Conservation (phyloP, 2,888 invertebrate genomes). For the Alviniconcha strummeri region DNA sequence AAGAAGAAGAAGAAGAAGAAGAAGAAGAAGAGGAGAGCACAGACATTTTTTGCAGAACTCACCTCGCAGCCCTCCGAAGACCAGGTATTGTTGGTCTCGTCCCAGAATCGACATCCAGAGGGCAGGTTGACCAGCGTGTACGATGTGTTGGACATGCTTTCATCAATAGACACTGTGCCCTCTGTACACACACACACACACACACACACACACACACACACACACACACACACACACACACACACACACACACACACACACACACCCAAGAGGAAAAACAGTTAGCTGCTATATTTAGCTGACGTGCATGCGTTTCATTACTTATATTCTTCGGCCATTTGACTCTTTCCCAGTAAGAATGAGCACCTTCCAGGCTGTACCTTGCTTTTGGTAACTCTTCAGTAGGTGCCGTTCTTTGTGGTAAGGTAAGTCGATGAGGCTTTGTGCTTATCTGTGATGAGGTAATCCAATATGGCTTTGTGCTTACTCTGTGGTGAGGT, state of each 20-base stretch:
- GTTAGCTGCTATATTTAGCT: too few species aligned
- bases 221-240: background rate
- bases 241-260: background rate
- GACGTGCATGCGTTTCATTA: too few species aligned
- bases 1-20: too few species aligned
- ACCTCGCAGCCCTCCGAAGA: conserved; percentile 65
- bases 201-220: background rate
- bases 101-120: conserved; percentile 69
- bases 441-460: too few species aligned
- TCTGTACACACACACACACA: conserved; percentile 38
- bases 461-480: too few species aligned
- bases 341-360: too few species aligned
- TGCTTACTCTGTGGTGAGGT: too few species aligned
- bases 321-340: too few species aligned
- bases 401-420: too few species aligned
- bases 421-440: too few species aligned
- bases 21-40: background rate
- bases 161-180: conserved; percentile 51
- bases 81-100: conserved; percentile 63
- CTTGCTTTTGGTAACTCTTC: too few species aligned
- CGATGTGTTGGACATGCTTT: conserved; percentile 55
- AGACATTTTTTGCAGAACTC: conserved; percentile 19
- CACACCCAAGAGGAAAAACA: background rate
- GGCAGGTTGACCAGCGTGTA: conserved; percentile 62
- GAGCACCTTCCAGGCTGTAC: too few species aligned